These are phyloP conservation scores for Mylabris phalerata DNA, from an alignment of 1,140 invertebrate genomes.

Conservation along the genomic window DNA sequence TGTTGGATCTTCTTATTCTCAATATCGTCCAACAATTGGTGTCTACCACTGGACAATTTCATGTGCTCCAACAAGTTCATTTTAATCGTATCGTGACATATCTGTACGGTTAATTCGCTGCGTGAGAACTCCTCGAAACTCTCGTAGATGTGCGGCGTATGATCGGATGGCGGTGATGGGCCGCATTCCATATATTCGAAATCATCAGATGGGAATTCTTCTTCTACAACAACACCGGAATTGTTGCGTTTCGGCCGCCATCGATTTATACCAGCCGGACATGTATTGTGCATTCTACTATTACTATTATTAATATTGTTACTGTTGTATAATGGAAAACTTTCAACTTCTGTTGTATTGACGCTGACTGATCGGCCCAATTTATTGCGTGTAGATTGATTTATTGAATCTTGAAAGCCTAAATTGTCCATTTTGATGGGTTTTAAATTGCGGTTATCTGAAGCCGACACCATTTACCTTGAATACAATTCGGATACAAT, in stretches of 20 bases:
- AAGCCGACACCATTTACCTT: constrained; percentile 36
- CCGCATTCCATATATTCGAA: constrained; percentile 67
- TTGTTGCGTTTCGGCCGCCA: constrained; percentile 21
- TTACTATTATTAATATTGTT: not conserved
- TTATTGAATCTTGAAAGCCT: constrained; percentile 40
- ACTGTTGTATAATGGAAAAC: constrained; percentile 37
- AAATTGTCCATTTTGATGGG: constrained; percentile 41
- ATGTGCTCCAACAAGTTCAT: constrained; percentile 64
- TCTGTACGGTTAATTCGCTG: constrained; percentile 60
- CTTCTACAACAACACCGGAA: constrained; percentile 44
- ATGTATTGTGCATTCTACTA: constrained; percentile 17
- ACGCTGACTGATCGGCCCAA: constrained; percentile 40
- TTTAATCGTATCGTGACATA: constrained; percentile 65
- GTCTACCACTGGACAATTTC: constrained; percentile 55
- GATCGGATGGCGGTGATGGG: constrained; percentile 63
- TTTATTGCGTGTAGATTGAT: constrained; percentile 32
- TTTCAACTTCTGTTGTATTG: constrained; percentile 34
- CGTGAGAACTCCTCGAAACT: constrained; percentile 61
- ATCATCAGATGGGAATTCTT: constrained; percentile 56
- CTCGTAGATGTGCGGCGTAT: constrained; percentile 66
- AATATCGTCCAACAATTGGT: constrained; percentile 62
- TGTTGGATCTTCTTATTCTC: constrained; percentile 55
- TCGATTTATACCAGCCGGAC: constrained; percentile 22
- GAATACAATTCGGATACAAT: not conserved
- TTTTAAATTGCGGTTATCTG: constrained; percentile 20